Percentiles rank a stretch among this genome's conserved stretches.
Evolutionary conservation across 2,113 vertebrate genomes (phyloP).

Genomic region (Mustela lutreola): DNA sequence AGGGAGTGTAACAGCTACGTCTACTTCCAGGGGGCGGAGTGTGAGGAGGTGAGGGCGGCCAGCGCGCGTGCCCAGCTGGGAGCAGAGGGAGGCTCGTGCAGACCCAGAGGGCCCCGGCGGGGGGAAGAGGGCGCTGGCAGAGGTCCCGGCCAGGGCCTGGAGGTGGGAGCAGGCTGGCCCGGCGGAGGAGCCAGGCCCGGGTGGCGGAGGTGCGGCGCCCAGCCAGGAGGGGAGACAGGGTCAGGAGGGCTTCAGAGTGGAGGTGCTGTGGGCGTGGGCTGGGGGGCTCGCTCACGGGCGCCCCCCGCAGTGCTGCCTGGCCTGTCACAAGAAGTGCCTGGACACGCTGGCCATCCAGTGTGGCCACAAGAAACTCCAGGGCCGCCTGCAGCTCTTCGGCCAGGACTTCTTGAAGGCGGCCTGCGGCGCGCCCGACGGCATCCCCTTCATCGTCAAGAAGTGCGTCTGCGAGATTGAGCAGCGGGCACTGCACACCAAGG

Average conservation of each 20-base stretch:
- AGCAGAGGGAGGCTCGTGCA: not conserved
- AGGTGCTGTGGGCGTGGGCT: not conserved
- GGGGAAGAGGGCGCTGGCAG: fast-evolving
- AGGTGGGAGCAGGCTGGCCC: not conserved
- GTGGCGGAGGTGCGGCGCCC: not conserved
- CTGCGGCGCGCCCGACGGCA: conserved; percentile 86
- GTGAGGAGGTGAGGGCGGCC: conserved; percentile 92
- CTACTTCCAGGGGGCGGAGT: conserved; percentile 98
- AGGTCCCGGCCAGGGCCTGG: no score
- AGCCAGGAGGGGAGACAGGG: no score
- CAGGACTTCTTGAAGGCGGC: conserved; percentile 92
- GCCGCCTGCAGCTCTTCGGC: conserved; percentile 96
- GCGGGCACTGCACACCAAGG: conserved; percentile 95
- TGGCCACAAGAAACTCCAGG: conserved; percentile 97
- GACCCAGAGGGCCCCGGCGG: no score
- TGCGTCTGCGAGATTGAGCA: conserved; percentile 95
- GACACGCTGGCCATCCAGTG: conserved; percentile 98
- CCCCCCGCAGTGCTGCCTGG: conserved; percentile 92
- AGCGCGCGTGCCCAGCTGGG: fast-evolving
- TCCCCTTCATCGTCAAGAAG: conserved; percentile 96
- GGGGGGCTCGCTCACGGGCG: fast-evolving
- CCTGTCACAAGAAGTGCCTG: conserved; percentile 98
- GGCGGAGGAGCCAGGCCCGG: not conserved
- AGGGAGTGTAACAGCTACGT: conserved; percentile 98
- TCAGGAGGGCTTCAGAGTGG: fast-evolving